Evolutionary conservation across 2,113 vertebrate genomes (phyloP), one percentile per base, ranked within the genome.

Genomic region (Callionymus lyra): DNA sequence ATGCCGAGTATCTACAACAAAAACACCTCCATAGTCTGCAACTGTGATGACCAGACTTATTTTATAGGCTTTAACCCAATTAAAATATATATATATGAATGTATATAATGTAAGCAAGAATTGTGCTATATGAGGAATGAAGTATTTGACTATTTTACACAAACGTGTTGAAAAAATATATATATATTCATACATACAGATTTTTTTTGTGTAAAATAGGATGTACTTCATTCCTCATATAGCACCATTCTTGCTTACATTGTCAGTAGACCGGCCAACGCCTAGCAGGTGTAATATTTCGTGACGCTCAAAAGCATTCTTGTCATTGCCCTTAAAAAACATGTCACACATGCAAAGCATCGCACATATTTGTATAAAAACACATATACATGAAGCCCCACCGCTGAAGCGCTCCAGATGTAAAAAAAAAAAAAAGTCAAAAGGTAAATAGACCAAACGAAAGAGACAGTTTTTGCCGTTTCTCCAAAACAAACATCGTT

Each of bases 261-360:
- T 79, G 74, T 83, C 69, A 70, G 44, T 62, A 56, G 61, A 54
- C n/a, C 54, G 65, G 84, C 75, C 87, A 88, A 88, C 86, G 81
- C 87, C 86, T 88, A 77, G 1, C 68, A 79, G 84, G 84, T 86
- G 85, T 86, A 80, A 70, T 50, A 53, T 88, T 88, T 86, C 86
- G 85, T 62, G 73, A 57, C 58, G 63, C 68, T 81, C 66, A 69
- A 79, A 76, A 50, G 46, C 79, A 74, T 82, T 65, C 54, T 61
- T 57, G 66, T 59, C 59, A 46, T 38, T 71, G 33, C 16, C 57
- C 62, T 68, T 38, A 70, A 60, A 77, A 31, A 44, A 12, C 34
- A n/a, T 14, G 21, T 27, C 21, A 27, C 21, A 27, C 21, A 27
- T 27, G 21, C 21, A 27, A 27, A 27, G 21, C 21, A 8, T 8